Evolutionary conservation across 2,113 vertebrate genomes (phyloP).

Genomic region (Ptychochromis oligacanthus): DNA sequence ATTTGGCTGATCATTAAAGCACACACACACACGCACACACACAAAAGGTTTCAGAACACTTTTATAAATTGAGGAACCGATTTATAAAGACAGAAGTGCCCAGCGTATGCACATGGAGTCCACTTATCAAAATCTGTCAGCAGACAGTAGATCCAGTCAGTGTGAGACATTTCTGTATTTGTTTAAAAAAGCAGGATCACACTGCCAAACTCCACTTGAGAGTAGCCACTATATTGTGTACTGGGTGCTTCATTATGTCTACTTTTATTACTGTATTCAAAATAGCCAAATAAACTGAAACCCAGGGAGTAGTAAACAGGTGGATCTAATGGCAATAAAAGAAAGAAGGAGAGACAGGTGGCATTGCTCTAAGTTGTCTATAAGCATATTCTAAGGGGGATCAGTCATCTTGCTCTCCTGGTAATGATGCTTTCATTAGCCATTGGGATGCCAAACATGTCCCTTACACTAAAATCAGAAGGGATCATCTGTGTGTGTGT

Average conservation of each 20-base stretch:
- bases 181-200: conserved; percentile 39
- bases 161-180: conserved; percentile 25
- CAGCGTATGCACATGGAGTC: conserved; percentile 7
- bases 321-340: conserved; percentile 60
- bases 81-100: conserved; percentile 18
- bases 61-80: neutral
- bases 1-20: neutral
- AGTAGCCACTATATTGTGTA: conserved; percentile 35
- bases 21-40: too few relatives aligned
- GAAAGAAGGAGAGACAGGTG: conserved; percentile 59
- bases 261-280: conserved; percentile 61
- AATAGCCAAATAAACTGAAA: conserved; percentile 63
- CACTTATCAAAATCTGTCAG: conserved; percentile 42
- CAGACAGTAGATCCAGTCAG: conserved; percentile 29
- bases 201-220: conserved; percentile 53
- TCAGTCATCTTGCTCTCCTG: conserved; percentile 52
- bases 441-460: conserved; percentile 64
- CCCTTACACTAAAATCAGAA: conserved; percentile 54
- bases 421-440: conserved; percentile 73
- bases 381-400: conserved; percentile 59
- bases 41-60: neutral
- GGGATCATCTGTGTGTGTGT: conserved; percentile 23
- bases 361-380: conserved; percentile 49
- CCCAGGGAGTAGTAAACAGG: conserved; percentile 64
- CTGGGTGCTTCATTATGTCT: conserved; percentile 63